These are phyloP conservation scores for Agrypnus murinus DNA, from an alignment of 2,888 invertebrate species.

Conservation along the genomic window DNA sequence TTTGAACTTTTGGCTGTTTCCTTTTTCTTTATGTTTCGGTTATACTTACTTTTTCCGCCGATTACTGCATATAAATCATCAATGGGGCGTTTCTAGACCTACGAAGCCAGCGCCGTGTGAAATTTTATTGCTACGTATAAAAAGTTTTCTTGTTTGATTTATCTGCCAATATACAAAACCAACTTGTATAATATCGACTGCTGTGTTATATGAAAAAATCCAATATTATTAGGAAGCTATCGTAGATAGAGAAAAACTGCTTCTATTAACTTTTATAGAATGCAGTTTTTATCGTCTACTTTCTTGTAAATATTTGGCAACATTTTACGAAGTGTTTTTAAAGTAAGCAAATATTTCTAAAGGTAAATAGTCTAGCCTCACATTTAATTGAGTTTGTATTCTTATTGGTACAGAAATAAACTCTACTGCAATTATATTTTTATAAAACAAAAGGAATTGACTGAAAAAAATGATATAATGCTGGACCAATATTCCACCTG, in stretches of 20 bases:
- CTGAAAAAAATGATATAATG: no score
- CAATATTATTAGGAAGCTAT: conserved; percentile 36
- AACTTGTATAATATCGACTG: conserved; percentile 41
- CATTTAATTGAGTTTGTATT: no score
- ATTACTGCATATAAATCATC: conserved; percentile 53
- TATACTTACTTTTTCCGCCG: conserved; percentile 45
- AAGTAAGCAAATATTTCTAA: no score
- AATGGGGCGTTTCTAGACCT: conserved; percentile 44
- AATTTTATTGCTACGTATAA: conserved; percentile 63
- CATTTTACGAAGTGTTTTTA: no score
- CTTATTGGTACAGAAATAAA: no score
- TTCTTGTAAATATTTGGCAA: no score
- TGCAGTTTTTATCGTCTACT: conserved; percentile 4
- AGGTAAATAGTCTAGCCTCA: no score
- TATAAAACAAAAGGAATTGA: no score
- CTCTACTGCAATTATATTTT: no score
- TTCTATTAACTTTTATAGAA: conserved; percentile 22
- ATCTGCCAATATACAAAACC: conserved; percentile 49
- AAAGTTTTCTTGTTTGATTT: conserved; percentile 50
- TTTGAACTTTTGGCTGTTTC: conserved; percentile 26
- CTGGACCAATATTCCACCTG: no score
- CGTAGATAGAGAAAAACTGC: conserved; percentile 31
- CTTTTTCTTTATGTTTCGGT: conserved; percentile 31
- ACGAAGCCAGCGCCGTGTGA: conserved; percentile 59
- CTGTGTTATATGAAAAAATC: conserved; percentile 39